These are phyloP conservation scores for Lindbergichthys nudifrons DNA, from an alignment of 2,797 vertebrate species.

Conservation along the genomic window DNA sequence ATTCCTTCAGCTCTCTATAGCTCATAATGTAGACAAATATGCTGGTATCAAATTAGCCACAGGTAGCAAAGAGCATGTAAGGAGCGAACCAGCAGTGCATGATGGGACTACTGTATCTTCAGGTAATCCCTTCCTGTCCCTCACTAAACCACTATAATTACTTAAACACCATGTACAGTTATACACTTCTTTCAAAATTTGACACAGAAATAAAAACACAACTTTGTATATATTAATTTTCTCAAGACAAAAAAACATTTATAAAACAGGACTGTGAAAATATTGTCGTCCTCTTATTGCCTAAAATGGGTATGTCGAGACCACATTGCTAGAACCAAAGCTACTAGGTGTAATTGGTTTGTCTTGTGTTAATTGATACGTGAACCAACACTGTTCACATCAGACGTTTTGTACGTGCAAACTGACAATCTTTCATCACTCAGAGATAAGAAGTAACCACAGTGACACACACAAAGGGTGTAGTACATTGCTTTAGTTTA, in stretches of 20 bases:
- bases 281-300: conserved; percentile 92
- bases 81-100: conserved; percentile 60
- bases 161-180: conserved; percentile 91
- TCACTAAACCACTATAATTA: conserved; percentile 86
- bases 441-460: conserved; percentile 80
- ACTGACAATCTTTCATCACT: conserved; percentile 64
- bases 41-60: conserved; percentile 85
- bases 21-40: conserved; percentile 77
- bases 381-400: conserved; percentile 52
- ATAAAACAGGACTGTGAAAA: conserved; percentile 90
- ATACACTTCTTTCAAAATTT: conserved; percentile 70
- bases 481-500: not conserved
- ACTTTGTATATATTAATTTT: conserved; percentile 37
- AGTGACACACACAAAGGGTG: conserved; percentile 60
- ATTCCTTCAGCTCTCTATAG: conserved; percentile 20
- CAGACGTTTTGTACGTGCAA: conserved; percentile 76
- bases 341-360: conserved; percentile 80
- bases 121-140: conserved; percentile 21
- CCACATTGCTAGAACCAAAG: conserved; percentile 86
- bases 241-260: conserved; percentile 89
- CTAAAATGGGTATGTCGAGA: conserved; percentile 93
- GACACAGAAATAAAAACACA: conserved; percentile 76
- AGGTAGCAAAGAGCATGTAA: conserved; percentile 66
- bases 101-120: conserved; percentile 69
- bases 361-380: conserved; percentile 7